Base-by-base conservation (phyloP, 2,888 invertebrate species). In the Mallateleia sp. region DNA sequence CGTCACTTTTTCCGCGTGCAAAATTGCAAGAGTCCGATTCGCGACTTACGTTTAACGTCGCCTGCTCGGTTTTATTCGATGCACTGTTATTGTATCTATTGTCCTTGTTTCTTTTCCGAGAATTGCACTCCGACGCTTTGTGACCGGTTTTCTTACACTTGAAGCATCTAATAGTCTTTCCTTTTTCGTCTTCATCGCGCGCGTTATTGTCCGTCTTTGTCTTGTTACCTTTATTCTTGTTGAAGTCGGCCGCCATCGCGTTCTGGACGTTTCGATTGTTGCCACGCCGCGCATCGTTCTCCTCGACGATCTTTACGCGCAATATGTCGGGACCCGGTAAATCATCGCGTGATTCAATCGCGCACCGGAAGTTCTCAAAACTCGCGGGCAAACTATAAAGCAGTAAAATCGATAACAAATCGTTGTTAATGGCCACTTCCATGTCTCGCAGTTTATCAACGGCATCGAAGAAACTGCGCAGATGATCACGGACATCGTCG, bases 251-350 rank as follows among this genome's bases (percentile, higher is more conserved):
- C 11, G 56, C 34, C 85, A 89, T 86, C 8, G 88, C 88, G 62
- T 79, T 52, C 20, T 24, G 14, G 11, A 58, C 54, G 14, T 54
- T 45, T 32, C 75, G 67, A 50, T 18, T 84, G 74, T 6, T 71
- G 64, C n/a, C 66, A 42, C 81, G 77, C 72, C 88, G 87, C 1
- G 80, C 86, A 24, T 88, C 80, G 24, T 52, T 38, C 71, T 90
- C 89, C 15, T 89, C 88, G 0, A 89, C 28, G 9, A 89, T 81
- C 54, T 90, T 90, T 9, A 88, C 72, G 18, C 89, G 87, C 9
- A 91, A 32, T 1, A 22, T 42, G 28, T 90, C 89, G 3, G 88
- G 85, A 77, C 15, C 89, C 28, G 25, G 89, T 86, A n/a, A n/a
- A n/a, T n/a, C n/a, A n/a, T n/a, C n/a, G n/a, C n/a, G n/a, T n/a